Conservation (phyloP, 2,797 vertebrate genomes). For the Acanthurus tractus region DNA sequence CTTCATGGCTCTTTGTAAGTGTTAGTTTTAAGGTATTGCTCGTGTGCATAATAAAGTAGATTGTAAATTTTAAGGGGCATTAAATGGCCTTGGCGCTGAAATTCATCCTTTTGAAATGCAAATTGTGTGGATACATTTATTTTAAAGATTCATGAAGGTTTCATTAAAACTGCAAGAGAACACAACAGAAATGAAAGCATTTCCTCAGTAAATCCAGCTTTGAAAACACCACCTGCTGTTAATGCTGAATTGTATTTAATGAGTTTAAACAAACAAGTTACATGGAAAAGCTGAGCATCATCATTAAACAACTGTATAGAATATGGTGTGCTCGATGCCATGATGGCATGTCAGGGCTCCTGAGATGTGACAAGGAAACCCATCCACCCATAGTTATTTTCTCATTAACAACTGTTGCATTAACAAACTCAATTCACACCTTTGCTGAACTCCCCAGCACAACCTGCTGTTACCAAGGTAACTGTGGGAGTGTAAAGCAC, state of each 20-base stretch:
- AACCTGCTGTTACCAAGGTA: conserved; percentile 83
- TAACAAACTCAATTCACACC: conserved; percentile 73
- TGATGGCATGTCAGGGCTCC: conserved; percentile 27
- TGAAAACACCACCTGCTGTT: background rate
- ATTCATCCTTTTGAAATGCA: conserved; percentile 28
- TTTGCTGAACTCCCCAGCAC: conserved; percentile 71
- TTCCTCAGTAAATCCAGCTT: background rate
- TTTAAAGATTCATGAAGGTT: conserved; percentile 13
- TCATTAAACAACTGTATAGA: conserved; percentile 13
- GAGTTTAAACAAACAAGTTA: conserved; percentile 1
- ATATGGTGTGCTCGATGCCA: conserved; percentile 21
- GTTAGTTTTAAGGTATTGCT: background rate
- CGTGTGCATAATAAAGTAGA: conserved; percentile 6
- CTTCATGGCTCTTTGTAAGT: background rate
- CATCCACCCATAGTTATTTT: conserved; percentile 41
- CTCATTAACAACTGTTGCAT: conserved; percentile 72
- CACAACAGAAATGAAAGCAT: background rate
- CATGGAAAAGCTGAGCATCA: background rate
- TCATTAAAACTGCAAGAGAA: background rate
- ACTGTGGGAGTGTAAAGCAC: conserved; percentile 60
- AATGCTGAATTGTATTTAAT: background rate
- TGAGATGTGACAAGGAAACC: conserved; percentile 36
- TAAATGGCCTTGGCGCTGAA: conserved; percentile 17
- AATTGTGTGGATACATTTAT: conserved; percentile 13
- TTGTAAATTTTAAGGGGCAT: conserved; percentile 17